A percentile compares a stretch with the other conserved stretches of the same genome.
phyloP scores from a whole-genome alignment of 2,797 vertebrate genomes.

The Anguilla obscura region DNA sequence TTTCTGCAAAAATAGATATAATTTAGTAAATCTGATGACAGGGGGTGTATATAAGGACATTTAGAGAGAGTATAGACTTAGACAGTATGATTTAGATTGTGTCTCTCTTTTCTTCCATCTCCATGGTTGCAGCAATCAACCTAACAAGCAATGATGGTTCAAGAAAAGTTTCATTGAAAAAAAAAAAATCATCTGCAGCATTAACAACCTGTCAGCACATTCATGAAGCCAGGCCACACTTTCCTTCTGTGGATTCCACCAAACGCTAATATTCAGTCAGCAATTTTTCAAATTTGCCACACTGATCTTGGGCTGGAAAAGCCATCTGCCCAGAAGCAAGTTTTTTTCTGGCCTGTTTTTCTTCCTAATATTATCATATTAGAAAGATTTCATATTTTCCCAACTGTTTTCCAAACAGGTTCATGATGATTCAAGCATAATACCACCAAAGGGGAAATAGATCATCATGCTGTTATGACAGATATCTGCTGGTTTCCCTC shows the following conservation, averaged over 20 bases:
- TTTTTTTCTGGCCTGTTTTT: constrained; percentile 23
- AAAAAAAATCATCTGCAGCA: constrained; percentile 16
- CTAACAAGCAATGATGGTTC: background rate
- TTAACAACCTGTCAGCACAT: constrained; percentile 17
- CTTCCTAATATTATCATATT: background rate
- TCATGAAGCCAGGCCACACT: background rate
- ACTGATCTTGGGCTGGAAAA: constrained; percentile 15
- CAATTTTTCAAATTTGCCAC: constrained; percentile 21
- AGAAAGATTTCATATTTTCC: constrained; percentile 22
- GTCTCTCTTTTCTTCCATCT: background rate
- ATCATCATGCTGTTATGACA: background rate
- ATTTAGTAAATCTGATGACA: background rate
- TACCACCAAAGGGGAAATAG: background rate
- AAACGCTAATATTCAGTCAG: constrained; percentile 27
- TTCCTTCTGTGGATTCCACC: background rate
- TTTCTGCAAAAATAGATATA: background rate
- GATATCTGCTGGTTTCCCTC: constrained; percentile 13
- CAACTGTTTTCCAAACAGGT: constrained; percentile 20
- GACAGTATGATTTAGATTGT: background rate
- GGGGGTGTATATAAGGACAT: background rate
- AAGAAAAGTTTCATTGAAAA: constrained; percentile 9
- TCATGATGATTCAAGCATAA: constrained; percentile 9
- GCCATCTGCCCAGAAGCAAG: constrained; percentile 14
- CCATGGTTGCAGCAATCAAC: constrained; percentile 3
- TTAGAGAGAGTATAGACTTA: background rate